Base-by-base conservation (phyloP, 2,888 invertebrate species). In the Pachycephus smyrnensis region DNA sequence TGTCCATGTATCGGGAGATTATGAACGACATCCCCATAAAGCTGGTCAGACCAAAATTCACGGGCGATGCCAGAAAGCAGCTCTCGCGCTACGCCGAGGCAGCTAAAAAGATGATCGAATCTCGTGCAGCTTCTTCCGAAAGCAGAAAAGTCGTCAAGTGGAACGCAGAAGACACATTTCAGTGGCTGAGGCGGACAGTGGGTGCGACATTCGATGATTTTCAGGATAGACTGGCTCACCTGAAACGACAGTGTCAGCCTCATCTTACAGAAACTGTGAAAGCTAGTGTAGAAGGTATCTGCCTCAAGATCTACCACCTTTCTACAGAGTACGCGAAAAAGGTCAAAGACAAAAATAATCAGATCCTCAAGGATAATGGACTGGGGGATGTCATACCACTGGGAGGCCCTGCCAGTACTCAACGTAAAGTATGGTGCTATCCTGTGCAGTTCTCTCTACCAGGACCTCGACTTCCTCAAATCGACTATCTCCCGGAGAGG, bases 11-110 rank as follows among this genome's bases (percentile, higher is more conserved):
- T 92, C 95, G 97, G 83, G 99, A 99, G 93, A 98, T 99, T 77
- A 98, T 99, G 98, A 97, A 98, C 92, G 98, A 99, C 92, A 98
- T 99, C 90, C 99, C 99, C 12, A 97, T 99, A 80, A 98, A 98
- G 92, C 94, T 99, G 80, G 95, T 97, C n/a, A 96, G 98, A 91
- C 98, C 98, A 12, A 98, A 98, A 92, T 98, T 97, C 89, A 97
- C 98, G 4, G 97, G 97, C 1, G 99, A 99, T 92, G 98, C 98
- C 0, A 94, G 98, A 55, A 98, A 98, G 91, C 98, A 99, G 90
- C 92, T 99, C 35, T 96, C 97, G 4, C 94, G 96, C 77, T 99
- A 98, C 92, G 98, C 98, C 0, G 98, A 99, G 92, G 98, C 98
- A 30, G 98, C 99, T 2, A 98, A 98, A 90, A 97, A 97, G 92